Conservation (phyloP, 2,113 vertebrate species). For the Perca schrenkii region DNA sequence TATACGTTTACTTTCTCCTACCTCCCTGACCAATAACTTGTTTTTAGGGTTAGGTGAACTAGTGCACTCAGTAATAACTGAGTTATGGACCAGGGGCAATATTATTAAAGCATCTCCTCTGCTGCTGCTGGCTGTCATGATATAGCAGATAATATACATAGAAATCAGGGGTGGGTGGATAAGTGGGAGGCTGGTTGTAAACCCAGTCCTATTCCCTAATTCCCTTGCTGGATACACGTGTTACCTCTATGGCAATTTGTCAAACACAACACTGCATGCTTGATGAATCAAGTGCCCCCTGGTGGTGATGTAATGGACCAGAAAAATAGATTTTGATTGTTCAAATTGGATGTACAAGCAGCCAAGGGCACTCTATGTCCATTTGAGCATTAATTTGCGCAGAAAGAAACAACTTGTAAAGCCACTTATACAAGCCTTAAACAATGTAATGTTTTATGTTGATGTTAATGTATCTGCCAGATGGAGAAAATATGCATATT, state of each 20-base stretch:
- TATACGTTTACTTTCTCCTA: background rate
- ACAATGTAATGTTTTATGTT: slow-evolving; percentile 18
- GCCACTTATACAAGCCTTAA: slow-evolving; percentile 44
- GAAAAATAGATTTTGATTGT: slow-evolving; percentile 80
- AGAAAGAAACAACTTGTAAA: slow-evolving; percentile 55
- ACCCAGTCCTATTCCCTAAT: slow-evolving; percentile 58
- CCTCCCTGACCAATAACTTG: background rate
- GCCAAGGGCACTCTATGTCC: slow-evolving; percentile 68
- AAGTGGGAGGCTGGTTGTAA: slow-evolving; percentile 66
- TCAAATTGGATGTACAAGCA: slow-evolving; percentile 76
- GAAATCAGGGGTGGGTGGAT: slow-evolving; percentile 44
- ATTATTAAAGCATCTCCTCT: slow-evolving; percentile 18
- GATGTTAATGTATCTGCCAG: slow-evolving; percentile 16
- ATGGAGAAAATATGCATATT: background rate
- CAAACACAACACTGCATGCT: slow-evolving; percentile 78
- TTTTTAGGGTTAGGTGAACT: background rate
- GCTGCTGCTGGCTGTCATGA: slow-evolving; percentile 44
- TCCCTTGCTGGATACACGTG: slow-evolving; percentile 69
- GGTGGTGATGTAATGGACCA: slow-evolving; percentile 84
- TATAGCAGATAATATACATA: slow-evolving; percentile 61
- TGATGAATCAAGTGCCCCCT: slow-evolving; percentile 85
- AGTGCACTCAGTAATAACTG: background rate
- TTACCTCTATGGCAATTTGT: slow-evolving; percentile 79
- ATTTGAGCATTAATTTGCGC: slow-evolving; percentile 72
- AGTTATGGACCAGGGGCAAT: background rate